Base-by-base conservation (phyloP, 2,888 invertebrate genomes). In the Anarsia innoxiella region DNA sequence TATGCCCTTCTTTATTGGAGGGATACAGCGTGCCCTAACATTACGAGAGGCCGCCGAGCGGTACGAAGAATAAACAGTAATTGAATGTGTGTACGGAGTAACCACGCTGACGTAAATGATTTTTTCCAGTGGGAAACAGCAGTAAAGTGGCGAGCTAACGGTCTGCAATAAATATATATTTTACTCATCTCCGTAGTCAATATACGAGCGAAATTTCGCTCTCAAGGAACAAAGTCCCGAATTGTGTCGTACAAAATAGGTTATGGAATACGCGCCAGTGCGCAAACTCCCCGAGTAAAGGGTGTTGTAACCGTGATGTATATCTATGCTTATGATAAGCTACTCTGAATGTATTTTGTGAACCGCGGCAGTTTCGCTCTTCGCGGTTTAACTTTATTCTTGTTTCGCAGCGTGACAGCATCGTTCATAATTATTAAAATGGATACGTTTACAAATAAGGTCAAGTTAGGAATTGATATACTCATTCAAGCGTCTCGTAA, bases 271-370 rank as follows among this genome's bases (percentile, higher is more conserved):
- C 47, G 40, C 49, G 41, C 37, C 41, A 61, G 49, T 68, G 66
- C 66, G 69, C 68, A 70, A 59, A 64, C 71, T 68, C 66, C 42
- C 47, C 34, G 37, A 40, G 49, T 49, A 56, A 63, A 62, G 51
- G 56, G 56, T 49, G 40, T 46, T 51, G 52, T 52, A 49, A 48
- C 53, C 46, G 46, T 47, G 44, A 49, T 49, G 47, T 56, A 53
- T 53, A 49, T 54, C 45, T 51, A 50, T 51, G 48, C 46, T 48
- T 56, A 49, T 48, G 47, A 50, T 42, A 30, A 51, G 46, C 48
- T 53, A 49, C 47, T 45, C 35, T 26, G 39, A 49, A 49, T 46
- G 40, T 53, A 46, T 48, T 51, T 47, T 42, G 48, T 36, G 40
- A 43, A 41, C 37, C 41, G 44, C 36, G 29, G 40, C 39, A 45